Conservation (phyloP, 1,140 invertebrate genomes). For the Anadara kagoshimensis region DNA sequence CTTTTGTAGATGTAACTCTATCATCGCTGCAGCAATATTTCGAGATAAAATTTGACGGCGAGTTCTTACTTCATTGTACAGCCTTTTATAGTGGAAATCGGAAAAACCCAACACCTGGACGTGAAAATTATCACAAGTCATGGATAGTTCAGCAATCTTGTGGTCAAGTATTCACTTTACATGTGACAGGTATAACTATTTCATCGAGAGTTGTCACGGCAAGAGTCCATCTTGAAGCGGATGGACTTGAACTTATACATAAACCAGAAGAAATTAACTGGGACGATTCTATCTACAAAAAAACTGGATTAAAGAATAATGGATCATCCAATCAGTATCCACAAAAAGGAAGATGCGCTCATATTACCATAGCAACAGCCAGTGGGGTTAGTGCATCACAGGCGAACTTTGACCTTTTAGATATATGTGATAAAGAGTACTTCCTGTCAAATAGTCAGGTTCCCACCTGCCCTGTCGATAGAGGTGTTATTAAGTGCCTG, state of each 20-base stretch:
- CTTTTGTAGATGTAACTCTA: constrained; percentile 29
- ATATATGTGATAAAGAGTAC: constrained; percentile 46
- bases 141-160: constrained; percentile 43
- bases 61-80: constrained; percentile 54
- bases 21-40: constrained; percentile 33
- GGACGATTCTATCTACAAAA: constrained; percentile 1
- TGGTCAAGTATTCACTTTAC: constrained; percentile 42
- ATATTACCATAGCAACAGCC: constrained; percentile 53
- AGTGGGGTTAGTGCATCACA: constrained; percentile 34
- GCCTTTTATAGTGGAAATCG: constrained; percentile 48
- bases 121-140: constrained; percentile 38
- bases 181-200: constrained; percentile 49
- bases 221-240: constrained; percentile 38
- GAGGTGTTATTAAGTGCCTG: too few relatives aligned
- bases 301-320: neutral
- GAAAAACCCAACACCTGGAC: constrained; percentile 32
- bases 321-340: constrained; percentile 8
- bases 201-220: constrained; percentile 43
- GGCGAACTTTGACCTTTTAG: constrained; percentile 49
- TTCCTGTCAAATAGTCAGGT: too few relatives aligned
- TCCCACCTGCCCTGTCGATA: too few relatives aligned
- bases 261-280: constrained; percentile 44
- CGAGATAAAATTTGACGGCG: neutral
- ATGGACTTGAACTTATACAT: constrained; percentile 36
- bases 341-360: constrained; percentile 43